Percentiles rank a stretch among this genome's conserved stretches.
phyloP scores from a whole-genome alignment of 2,113 vertebrate species.

The Lepisosteus oculatus region DNA sequence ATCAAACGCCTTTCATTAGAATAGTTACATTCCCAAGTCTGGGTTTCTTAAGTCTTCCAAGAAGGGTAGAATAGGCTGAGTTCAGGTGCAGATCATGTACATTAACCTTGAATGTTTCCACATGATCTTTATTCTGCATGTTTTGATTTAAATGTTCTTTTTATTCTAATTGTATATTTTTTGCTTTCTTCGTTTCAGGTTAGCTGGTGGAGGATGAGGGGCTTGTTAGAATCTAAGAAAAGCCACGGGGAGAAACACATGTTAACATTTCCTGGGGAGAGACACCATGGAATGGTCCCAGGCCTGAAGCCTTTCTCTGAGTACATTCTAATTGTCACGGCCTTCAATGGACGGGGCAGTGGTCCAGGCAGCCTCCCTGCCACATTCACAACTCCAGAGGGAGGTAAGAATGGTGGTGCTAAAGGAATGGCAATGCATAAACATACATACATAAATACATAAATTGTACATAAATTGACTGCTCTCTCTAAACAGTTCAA shows the following conservation, averaged over 20 bases:
- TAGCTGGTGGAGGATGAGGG: slow-evolving; percentile 87
- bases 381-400: slow-evolving; percentile 88
- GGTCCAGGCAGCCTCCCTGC: slow-evolving; percentile 83
- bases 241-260: slow-evolving; percentile 73
- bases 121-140: too few species aligned
- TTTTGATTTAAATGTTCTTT: background rate
- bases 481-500: too few species aligned
- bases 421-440: too few species aligned
- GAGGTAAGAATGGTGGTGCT: slow-evolving; percentile 71
- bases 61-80: too few species aligned
- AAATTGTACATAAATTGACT: too few species aligned
- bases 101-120: too few species aligned
- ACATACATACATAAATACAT: too few species aligned
- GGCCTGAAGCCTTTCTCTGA: slow-evolving; percentile 85
- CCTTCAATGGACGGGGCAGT: slow-evolving; percentile 86
- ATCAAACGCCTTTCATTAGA: too few species aligned
- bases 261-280: slow-evolving; percentile 74
- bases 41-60: too few species aligned
- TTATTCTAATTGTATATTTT: background rate
- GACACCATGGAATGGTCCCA: slow-evolving; percentile 69
- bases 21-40: too few species aligned
- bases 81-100: too few species aligned
- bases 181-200: slow-evolving; percentile 60
- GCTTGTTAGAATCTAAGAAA: slow-evolving; percentile 71
- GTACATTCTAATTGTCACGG: slow-evolving; percentile 82